Conservation (phyloP, 2,888 invertebrate genomes). For the Alloscopus bannaensis region DNA sequence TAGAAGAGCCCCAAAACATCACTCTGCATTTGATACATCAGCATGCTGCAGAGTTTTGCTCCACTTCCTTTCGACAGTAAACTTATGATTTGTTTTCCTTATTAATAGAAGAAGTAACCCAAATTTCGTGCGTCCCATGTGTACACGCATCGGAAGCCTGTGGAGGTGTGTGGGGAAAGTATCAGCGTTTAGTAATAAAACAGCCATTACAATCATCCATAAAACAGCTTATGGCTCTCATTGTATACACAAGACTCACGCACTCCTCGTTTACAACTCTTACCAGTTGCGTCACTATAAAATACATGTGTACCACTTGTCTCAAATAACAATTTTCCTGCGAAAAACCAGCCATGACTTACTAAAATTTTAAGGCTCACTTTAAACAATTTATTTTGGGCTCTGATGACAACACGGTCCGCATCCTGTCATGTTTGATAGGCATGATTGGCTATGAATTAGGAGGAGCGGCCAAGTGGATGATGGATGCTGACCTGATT, state of each 20-base stretch:
- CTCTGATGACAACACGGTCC: conserved; percentile 29
- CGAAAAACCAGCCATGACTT: not conserved
- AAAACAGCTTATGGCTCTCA: not conserved
- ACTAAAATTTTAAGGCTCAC: conserved; percentile 16
- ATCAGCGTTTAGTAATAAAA: not conserved
- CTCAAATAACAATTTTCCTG: no score
- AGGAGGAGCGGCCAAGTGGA: conserved; percentile 40
- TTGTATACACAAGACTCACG: not conserved
- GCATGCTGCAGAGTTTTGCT: conserved; percentile 31
- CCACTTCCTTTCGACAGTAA: conserved; percentile 38
- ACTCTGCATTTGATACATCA: no score
- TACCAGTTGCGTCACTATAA: no score
- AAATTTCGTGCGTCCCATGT: conserved; percentile 15
- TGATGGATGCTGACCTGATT: conserved; percentile 47
- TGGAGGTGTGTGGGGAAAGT: not conserved
- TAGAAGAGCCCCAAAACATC: no score
- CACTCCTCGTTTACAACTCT: not conserved
- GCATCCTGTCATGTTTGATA: conserved; percentile 21
- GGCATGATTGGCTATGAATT: conserved; percentile 46
- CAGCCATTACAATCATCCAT: not conserved
- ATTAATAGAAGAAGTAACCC: conserved; percentile 41
- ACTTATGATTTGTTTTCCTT: conserved; percentile 42
- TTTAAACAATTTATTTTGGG: conserved; percentile 26
- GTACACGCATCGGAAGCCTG: not conserved
- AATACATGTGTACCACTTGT: no score